Evolutionary conservation across 2,113 vertebrate species (phyloP).

Genomic region (Tonatia bakeri): DNA sequence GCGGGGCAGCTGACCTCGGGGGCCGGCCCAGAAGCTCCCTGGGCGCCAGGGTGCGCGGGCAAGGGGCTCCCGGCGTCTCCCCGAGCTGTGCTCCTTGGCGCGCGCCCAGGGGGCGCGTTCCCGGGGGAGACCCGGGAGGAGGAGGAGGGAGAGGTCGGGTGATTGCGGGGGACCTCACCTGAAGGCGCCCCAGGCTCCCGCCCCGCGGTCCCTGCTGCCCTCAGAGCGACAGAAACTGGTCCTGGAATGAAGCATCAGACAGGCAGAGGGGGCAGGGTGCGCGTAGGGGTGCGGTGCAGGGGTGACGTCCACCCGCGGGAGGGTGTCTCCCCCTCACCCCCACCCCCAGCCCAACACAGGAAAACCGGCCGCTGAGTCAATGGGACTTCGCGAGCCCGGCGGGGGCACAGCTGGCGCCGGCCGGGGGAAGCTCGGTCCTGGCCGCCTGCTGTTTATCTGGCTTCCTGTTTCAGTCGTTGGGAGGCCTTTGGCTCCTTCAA

Average conservation of each 20-base stretch:
- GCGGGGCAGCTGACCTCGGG: slow-evolving; percentile 23
- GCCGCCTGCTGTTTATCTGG: slow-evolving; percentile 49
- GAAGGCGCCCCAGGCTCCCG: background rate
- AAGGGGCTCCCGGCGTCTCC: background rate
- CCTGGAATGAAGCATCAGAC: background rate
- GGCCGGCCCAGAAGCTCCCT: background rate
- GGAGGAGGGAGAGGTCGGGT: background rate
- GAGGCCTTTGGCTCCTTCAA: slow-evolving; percentile 67
- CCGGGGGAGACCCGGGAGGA: background rate
- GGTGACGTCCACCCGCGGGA: background rate
- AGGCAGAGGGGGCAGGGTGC: background rate
- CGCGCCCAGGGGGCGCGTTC: background rate
- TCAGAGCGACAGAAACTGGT: background rate
- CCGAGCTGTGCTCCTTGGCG: background rate
- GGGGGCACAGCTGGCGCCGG: slow-evolving; percentile 65
- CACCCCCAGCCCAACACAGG: background rate
- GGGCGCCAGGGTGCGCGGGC: background rate
- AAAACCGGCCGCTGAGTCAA: slow-evolving; percentile 48
- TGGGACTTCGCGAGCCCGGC: slow-evolving; percentile 52
- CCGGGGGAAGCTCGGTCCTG: slow-evolving; percentile 51
- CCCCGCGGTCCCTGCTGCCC: background rate
- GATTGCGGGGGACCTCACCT: background rate
- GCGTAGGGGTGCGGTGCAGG: background rate
- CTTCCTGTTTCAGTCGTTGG: slow-evolving; percentile 66
- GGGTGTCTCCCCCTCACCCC: background rate